These are phyloP conservation scores for Papilio machaon DNA, from an alignment of 1,140 invertebrate species.

Conservation along the genomic window DNA sequence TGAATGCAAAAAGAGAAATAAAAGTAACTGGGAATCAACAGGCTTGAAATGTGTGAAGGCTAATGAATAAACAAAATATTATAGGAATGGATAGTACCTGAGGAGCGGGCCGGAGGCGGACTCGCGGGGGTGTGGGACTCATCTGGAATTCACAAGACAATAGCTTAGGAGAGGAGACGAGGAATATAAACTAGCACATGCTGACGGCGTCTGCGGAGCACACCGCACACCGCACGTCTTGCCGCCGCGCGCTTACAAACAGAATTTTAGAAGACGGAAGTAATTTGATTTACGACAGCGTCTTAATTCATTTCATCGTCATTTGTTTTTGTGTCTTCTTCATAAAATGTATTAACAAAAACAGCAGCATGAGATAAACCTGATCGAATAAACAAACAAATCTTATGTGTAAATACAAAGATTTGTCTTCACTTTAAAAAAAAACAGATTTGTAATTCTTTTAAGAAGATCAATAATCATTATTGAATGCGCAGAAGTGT, in stretches of 20 bases:
- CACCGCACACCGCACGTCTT: neutral
- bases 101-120: slow-evolving; percentile 79
- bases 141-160: slow-evolving; percentile 82
- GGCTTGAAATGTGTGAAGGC: slow-evolving; percentile 47
- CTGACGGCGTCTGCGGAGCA: neutral
- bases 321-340: neutral
- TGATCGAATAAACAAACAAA: no score
- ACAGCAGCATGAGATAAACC: neutral
- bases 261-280: neutral
- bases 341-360: neutral
- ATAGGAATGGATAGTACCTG: slow-evolving; percentile 75
- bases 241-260: neutral
- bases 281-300: neutral
- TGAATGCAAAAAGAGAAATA: neutral
- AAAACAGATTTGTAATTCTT: no score
- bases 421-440: no score
- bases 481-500: no score
- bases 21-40: slow-evolving; percentile 29
- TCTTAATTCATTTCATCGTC: slow-evolving; percentile 30
- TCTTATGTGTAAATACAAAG: no score
- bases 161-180: slow-evolving; percentile 68
- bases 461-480: no score
- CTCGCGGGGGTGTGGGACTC: slow-evolving; percentile 81
- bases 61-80: slow-evolving; percentile 59
- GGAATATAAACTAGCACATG: slow-evolving; percentile 61